These are phyloP conservation scores for Heliconius cydno DNA, from an alignment of 2,888 invertebrate species.

Conservation along the genomic window DNA sequence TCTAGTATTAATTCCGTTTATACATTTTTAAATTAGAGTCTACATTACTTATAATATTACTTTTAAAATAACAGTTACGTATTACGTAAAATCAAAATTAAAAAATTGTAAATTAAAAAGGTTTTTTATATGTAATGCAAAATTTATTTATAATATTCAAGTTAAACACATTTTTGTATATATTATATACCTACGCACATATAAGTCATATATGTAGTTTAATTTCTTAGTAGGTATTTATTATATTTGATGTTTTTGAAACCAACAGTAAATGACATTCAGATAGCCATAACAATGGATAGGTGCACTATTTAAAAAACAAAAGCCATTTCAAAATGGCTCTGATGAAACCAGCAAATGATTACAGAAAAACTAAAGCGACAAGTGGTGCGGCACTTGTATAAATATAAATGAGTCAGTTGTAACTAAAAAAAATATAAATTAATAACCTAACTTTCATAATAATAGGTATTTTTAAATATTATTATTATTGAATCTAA, in stretches of 20 bases:
- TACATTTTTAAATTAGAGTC: too few species aligned
- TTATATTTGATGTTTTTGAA: constrained; percentile 23
- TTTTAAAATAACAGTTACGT: too few species aligned
- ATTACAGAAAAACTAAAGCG: constrained; percentile 44
- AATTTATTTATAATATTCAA: neutral
- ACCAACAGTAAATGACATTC: constrained; percentile 32
- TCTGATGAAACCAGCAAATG: constrained; percentile 54
- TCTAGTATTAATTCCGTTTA: neutral
- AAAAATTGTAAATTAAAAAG: too few species aligned
- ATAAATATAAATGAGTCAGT: constrained; percentile 67
- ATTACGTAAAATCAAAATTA: too few species aligned
- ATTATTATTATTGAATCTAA: neutral
- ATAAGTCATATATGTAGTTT: neutral
- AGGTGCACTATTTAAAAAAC: constrained; percentile 42
- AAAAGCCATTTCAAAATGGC: constrained; percentile 53
- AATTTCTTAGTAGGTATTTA: constrained; percentile 25
- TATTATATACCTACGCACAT: neutral
- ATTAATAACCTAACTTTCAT: constrained; percentile 7
- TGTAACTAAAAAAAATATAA: constrained; percentile 18
- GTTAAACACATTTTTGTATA: neutral
- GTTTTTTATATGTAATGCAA: too few species aligned
- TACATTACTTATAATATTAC: too few species aligned
- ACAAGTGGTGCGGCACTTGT: constrained; percentile 60
- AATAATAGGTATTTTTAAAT: neutral
- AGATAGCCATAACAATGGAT: constrained; percentile 39